Evolutionary conservation across 2,888 invertebrate species (phyloP).

Genomic region (Therioaphis trifolii): DNA sequence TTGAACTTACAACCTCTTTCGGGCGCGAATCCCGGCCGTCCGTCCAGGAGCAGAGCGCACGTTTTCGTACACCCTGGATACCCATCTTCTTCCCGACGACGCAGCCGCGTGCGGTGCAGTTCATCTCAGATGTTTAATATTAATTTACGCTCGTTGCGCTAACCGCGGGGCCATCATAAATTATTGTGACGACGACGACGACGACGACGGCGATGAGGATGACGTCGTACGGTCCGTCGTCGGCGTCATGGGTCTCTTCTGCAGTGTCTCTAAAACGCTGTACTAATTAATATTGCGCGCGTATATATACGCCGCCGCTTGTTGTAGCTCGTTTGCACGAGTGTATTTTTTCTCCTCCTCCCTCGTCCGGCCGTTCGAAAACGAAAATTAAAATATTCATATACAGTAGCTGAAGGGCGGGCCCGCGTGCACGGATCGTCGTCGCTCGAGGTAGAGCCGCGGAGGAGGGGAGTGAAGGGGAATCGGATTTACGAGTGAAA

Average conservation of each 20-base stretch:
- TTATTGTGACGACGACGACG: neutral
- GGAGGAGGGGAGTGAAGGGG: too few species aligned
- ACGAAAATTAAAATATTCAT: neutral
- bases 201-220: neutral
- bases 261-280: too few species aligned
- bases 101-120: neutral
- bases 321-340: neutral
- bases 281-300: too few species aligned
- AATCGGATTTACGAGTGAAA: too few species aligned
- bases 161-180: neutral
- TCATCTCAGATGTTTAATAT: neutral
- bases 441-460: neutral
- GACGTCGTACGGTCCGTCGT: neutral
- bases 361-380: neutral
- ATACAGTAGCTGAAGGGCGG: neutral
- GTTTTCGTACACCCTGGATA: conserved; percentile 7
- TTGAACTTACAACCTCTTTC: conserved; percentile 1
- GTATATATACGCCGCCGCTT: neutral
- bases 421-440: neutral
- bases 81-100: neutral
- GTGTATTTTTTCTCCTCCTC: neutral
- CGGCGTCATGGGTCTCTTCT: neutral
- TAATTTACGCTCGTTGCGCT: conserved; percentile 6
- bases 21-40: neutral
- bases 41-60: neutral